Evolutionary conservation across 2,888 invertebrate species (phyloP).

Genomic region (Agriopis leucophaearia): DNA sequence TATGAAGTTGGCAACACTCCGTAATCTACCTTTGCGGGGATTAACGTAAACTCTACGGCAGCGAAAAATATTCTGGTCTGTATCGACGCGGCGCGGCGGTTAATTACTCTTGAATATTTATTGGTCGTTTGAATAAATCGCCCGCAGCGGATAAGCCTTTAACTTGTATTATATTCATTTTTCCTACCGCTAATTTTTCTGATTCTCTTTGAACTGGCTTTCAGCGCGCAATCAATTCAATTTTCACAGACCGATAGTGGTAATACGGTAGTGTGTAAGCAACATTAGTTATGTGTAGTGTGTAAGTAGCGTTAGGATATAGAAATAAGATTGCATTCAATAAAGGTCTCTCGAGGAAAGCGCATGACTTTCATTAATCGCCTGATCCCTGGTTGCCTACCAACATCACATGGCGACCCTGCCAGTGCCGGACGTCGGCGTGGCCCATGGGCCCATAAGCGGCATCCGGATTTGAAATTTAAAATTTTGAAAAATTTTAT

Average conservation of each 20-base stretch:
- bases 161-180: conserved; percentile 77
- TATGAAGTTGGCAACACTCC: conserved; percentile 70
- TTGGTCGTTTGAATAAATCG: conserved; percentile 85
- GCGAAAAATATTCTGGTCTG: conserved; percentile 72
- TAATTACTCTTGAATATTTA: conserved; percentile 86
- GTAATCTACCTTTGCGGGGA: conserved; percentile 78
- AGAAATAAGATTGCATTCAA: too few relatives aligned
- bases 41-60: conserved; percentile 76
- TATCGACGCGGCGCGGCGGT: conserved; percentile 73
- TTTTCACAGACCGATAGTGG: conserved; percentile 22
- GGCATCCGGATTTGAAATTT: too few relatives aligned
- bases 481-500: too few relatives aligned
- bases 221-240: conserved; percentile 40
- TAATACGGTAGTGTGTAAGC: conserved; percentile 7
- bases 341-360: too few relatives aligned
- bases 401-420: too few relatives aligned
- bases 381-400: too few relatives aligned
- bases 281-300: too few relatives aligned
- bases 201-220: conserved; percentile 51
- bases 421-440: too few relatives aligned
- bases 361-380: too few relatives aligned
- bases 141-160: conserved; percentile 76
- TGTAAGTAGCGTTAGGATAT: too few relatives aligned
- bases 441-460: too few relatives aligned
- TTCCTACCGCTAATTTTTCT: conserved; percentile 65